Evolutionary conservation across 2,888 invertebrate species (phyloP).

Genomic region (Scotopteryx bipunctaria): DNA sequence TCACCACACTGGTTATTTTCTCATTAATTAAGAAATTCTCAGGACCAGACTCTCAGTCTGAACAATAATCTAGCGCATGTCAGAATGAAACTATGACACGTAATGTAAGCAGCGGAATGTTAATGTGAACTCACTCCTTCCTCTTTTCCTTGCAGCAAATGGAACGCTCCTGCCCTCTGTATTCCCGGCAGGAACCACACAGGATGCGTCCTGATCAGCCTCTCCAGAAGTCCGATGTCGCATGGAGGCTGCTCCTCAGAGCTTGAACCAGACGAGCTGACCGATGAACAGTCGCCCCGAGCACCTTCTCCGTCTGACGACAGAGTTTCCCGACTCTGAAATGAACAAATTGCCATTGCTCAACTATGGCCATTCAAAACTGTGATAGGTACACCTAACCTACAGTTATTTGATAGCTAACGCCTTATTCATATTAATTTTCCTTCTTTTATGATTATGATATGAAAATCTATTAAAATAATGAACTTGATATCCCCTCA

Average conservation of each 20-base stretch:
- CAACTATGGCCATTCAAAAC: no score
- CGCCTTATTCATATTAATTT: no score
- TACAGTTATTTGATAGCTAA: no score
- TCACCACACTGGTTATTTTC: no score
- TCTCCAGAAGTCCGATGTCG: conserved; percentile 92
- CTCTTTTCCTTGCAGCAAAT: conserved; percentile 96
- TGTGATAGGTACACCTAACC: no score
- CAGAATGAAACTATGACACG: no score
- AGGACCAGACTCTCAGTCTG: no score
- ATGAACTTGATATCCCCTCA: conserved; percentile 7
- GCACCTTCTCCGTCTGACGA: conserved; percentile 86
- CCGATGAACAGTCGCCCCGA: conserved; percentile 83
- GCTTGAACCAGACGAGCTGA: conserved; percentile 80
- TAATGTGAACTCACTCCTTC: conserved; percentile 88
- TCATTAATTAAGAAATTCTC: no score
- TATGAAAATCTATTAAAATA: background rate
- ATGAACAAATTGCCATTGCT: conserved; percentile 28
- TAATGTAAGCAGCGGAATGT: no score
- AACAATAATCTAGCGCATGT: no score
- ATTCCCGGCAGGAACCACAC: conserved; percentile 98
- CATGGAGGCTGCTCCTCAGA: conserved; percentile 89
- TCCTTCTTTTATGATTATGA: background rate
- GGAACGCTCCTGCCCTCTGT: conserved; percentile 96
- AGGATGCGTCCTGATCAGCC: conserved; percentile 95
- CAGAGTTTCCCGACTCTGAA: conserved; percentile 86